Evolutionary conservation across 2,888 invertebrate genomes (phyloP).

Genomic region (Drosophila neotestacea): DNA sequence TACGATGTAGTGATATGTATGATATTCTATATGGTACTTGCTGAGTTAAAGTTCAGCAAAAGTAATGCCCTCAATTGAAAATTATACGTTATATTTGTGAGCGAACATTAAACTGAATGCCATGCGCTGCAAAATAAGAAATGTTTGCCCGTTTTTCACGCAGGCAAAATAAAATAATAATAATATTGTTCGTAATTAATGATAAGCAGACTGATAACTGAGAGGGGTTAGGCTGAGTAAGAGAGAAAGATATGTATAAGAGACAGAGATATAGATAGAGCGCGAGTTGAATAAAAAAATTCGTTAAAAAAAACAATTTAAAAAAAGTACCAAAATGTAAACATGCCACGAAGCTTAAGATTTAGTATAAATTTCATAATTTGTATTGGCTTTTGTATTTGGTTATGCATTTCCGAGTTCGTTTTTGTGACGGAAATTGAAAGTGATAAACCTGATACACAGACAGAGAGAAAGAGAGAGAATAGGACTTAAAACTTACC

Average conservation of each 20-base stretch:
- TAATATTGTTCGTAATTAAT: slow-evolving; percentile 60
- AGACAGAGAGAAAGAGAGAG: slow-evolving; percentile 19
- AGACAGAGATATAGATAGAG: slow-evolving; percentile 35
- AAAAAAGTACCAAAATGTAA: slow-evolving; percentile 62
- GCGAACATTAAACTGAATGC: slow-evolving; percentile 79
- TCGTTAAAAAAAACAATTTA: slow-evolving; percentile 34
- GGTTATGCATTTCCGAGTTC: slow-evolving; percentile 51
- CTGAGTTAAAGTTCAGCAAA: slow-evolving; percentile 60
- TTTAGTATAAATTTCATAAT: slow-evolving; percentile 51
- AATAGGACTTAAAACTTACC: slow-evolving; percentile 89
- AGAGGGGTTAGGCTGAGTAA: slow-evolving; percentile 63
- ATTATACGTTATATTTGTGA: slow-evolving; percentile 58
- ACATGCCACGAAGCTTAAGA: slow-evolving; percentile 73
- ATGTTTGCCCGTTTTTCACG: slow-evolving; percentile 50
- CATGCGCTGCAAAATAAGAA: slow-evolving; percentile 80
- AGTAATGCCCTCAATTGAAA: slow-evolving; percentile 46
- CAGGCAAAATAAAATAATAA: slow-evolving; percentile 58
- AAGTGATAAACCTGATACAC: slow-evolving; percentile 38
- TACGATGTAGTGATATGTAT: slow-evolving; percentile 29
- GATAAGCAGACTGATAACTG: slow-evolving; percentile 44
- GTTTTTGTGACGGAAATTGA: slow-evolving; percentile 49
- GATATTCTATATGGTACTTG: slow-evolving; percentile 48
- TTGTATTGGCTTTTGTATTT: slow-evolving; percentile 26
- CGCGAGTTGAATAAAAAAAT: slow-evolving; percentile 67
- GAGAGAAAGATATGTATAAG: slow-evolving; percentile 27